These are phyloP conservation scores for Sericinus montela DNA, from an alignment of 2,888 invertebrate genomes.

Conservation along the genomic window DNA sequence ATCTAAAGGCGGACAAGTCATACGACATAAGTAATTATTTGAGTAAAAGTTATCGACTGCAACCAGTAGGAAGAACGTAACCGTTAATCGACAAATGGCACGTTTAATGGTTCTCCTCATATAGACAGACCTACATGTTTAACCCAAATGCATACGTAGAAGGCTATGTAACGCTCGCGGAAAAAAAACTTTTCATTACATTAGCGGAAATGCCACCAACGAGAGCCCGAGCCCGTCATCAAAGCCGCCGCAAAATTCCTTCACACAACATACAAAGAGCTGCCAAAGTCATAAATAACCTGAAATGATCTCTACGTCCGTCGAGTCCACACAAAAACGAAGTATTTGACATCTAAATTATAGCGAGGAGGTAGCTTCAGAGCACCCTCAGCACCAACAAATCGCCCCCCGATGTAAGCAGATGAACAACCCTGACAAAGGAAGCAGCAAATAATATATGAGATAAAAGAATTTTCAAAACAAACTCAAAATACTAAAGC, in stretches of 20 bases:
- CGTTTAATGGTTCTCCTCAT: slow-evolving; percentile 17
- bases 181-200: slow-evolving; percentile 38
- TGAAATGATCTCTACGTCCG: slow-evolving; percentile 67
- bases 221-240: slow-evolving; percentile 47
- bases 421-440: slow-evolving; percentile 70
- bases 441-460: slow-evolving; percentile 73
- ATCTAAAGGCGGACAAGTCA: slow-evolving; percentile 11
- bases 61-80: slow-evolving; percentile 21
- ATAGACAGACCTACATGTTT: slow-evolving; percentile 20
- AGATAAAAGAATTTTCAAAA: slow-evolving; percentile 80
- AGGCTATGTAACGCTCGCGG: slow-evolving; percentile 28
- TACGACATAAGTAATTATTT: slow-evolving; percentile 15
- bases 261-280: slow-evolving; percentile 60
- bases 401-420: slow-evolving; percentile 60
- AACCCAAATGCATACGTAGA: slow-evolving; percentile 18
- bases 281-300: slow-evolving; percentile 75
- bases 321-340: slow-evolving; percentile 54
- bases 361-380: slow-evolving; percentile 64
- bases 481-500: slow-evolving; percentile 79
- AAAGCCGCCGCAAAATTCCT: slow-evolving; percentile 67
- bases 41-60: slow-evolving; percentile 19
- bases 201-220: slow-evolving; percentile 74
- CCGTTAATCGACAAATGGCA: slow-evolving; percentile 19
- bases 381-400: slow-evolving; percentile 59
- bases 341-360: slow-evolving; percentile 79